Evolutionary conservation across 2,797 vertebrate species (phyloP), one percentile per base, ranked within the genome.

Genomic region (Psittacula derbiana): DNA sequence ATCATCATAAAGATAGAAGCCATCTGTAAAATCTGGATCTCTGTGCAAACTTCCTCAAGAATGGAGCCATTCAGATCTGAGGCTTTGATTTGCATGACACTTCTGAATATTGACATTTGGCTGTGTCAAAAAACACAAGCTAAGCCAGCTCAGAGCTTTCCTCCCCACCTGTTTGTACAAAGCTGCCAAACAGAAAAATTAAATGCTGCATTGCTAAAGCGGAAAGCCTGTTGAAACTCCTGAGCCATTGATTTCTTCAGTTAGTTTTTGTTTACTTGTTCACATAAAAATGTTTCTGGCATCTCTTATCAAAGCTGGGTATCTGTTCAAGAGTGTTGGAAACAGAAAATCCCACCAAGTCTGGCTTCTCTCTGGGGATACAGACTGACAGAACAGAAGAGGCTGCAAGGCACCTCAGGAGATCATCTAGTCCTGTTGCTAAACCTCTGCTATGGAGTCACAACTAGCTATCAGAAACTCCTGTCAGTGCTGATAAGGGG

Each of bases 91-190:
- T 90, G 76, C 67, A 81, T 86, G 81, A 84, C 85, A 12, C 58
- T 96, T 86, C 79, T 90, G 76, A 84, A 71, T 96, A 91, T 86
- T 91, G 80, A 82, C 91, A 95, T 89, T 94, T 93, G 91, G 40
- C 70, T 95, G 20, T 84, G 76, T 91, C 82, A 90, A 76, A 92
- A 91, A 90, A 75, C 41, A 90, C 66, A 75, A 88, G 67, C 91
- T 70, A 95, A 95, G 69, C 79, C 75, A 92, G 66, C 36, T 36
- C 55, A 86, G 88, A 93, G 80, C 80, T 81, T 94, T 94, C 79
- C 82, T 96, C 87, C 89, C 92, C 85, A 94, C 91, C 87, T 96
- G 90, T 94, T 96, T 92, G 71, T 61, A 75, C 47, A 91, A 86
- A 86, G 64, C 80, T 92, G 76, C 66, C 91, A 94, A 91, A 80